Conservation (phyloP, 2,797 vertebrate species). For the Sorex maritimensis region DNA sequence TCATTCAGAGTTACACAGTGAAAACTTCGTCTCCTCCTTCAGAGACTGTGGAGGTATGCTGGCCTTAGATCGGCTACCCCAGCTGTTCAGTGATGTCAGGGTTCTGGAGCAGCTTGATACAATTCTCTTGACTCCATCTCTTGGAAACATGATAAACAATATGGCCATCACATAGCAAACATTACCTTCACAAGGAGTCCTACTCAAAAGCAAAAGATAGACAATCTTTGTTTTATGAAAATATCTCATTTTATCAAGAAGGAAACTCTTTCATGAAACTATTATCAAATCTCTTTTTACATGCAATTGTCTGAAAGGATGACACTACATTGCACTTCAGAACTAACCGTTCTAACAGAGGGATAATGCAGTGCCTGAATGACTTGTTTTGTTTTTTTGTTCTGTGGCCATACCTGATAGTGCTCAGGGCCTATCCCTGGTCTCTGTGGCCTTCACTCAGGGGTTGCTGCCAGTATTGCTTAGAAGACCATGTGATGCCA, state of each 20-base stretch:
- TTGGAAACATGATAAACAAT: conserved; percentile 26
- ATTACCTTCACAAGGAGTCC: neutral
- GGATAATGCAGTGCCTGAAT: neutral
- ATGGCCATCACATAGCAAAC: neutral
- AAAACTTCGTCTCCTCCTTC: conserved; percentile 4
- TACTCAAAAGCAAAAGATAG: neutral
- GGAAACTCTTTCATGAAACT: neutral
- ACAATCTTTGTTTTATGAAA: neutral
- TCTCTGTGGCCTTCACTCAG: too few species aligned
- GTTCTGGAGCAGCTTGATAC: neutral
- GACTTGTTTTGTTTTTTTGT: too few species aligned
- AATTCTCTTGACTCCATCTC: neutral
- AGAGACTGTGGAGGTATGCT: neutral
- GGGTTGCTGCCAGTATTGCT: too few species aligned
- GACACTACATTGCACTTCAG: neutral
- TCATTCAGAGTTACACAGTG: neutral
- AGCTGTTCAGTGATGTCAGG: neutral
- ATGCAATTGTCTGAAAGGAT: neutral
- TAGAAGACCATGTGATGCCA: too few species aligned
- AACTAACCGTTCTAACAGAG: neutral
- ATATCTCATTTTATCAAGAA: conserved; percentile 6
- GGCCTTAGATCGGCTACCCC: neutral
- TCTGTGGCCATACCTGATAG: too few species aligned
- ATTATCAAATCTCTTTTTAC: conserved; percentile 13
- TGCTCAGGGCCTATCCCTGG: too few species aligned